These are phyloP conservation scores for Meteorus cinctellus DNA, from an alignment of 2,888 invertebrate species.

Conservation along the genomic window DNA sequence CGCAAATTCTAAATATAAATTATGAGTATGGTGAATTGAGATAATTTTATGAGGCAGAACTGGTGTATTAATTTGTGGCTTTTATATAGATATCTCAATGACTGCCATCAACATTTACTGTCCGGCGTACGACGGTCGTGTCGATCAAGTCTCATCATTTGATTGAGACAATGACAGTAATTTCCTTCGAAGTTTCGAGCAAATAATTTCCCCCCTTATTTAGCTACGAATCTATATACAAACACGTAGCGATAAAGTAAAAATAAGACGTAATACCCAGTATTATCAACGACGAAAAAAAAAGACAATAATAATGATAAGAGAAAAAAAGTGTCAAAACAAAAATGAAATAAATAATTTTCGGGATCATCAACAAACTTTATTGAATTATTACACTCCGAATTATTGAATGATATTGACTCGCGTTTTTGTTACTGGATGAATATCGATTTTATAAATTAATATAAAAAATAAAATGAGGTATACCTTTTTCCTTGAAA, in stretches of 20 bases:
- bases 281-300: background rate
- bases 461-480: background rate
- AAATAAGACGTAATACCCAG: background rate
- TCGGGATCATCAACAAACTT: too few relatives aligned
- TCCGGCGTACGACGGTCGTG: background rate
- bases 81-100: background rate
- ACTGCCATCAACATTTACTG: too few relatives aligned
- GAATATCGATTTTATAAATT: too few relatives aligned
- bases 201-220: background rate
- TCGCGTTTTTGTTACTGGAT: too few relatives aligned
- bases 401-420: too few relatives aligned
- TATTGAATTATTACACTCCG: too few relatives aligned
- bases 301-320: background rate
- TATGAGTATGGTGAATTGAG: background rate
- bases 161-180: background rate
- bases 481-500: background rate
- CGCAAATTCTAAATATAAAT: too few relatives aligned
- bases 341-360: background rate
- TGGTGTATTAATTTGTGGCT: background rate
- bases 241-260: background rate
- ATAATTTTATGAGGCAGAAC: background rate
- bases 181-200: constrained; percentile 3
- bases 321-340: background rate
- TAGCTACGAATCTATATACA: background rate
- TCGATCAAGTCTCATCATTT: background rate